Evolutionary conservation across 2,888 invertebrate genomes (phyloP), one percentile per base, ranked within the genome.

Genomic region (Caenorhabditis uteleia): DNA sequence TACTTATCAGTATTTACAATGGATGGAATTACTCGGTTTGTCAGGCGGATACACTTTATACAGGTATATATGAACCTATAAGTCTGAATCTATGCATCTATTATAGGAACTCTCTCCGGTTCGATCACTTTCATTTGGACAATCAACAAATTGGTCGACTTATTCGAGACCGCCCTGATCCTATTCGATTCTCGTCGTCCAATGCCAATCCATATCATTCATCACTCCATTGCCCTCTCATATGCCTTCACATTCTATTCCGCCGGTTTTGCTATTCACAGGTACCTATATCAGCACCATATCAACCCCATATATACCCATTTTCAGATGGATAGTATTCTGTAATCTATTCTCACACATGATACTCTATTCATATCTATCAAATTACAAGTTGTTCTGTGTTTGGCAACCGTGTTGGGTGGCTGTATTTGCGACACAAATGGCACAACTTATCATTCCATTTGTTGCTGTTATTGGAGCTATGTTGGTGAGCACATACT

Each of bases 341-440:
- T 45, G 44, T 38, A 72, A 72, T 47, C 48, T 72, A 36, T 16
- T 36, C 21, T 55, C 72, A 18, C 72, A 70, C 36, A 68, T 70
- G 21, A 45, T 72, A 12, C 65, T 72, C 42, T 72, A 68, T 39
- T 33, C 67, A 5, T 72, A 72, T 39, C 53, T 72, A 14, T 65
- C 64, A 14, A 56, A 67, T 1, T 36, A 26, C 33, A 67, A 67
- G 31, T 44, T 68, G 14, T 34, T 64, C 20, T n/a, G n/a, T n/a
- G 45, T 53, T 29, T 55, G 68, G 44, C 48, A 53, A 3, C 72
- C 72, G n/a, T 72, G 72, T 26, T 72, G 68, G 67, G 59, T 60
- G 7, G 40, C 60, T 10, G 72, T 72, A 16, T 59, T 50, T 26
- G 27, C 48, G 34, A 64, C 68, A n/a, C 72, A 72, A 51, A 67